Percentiles rank a stretch among this genome's conserved stretches.
These are phyloP conservation scores for Cotesia chilonis DNA, from an alignment of 1,140 invertebrate species.

Conservation along the genomic window DNA sequence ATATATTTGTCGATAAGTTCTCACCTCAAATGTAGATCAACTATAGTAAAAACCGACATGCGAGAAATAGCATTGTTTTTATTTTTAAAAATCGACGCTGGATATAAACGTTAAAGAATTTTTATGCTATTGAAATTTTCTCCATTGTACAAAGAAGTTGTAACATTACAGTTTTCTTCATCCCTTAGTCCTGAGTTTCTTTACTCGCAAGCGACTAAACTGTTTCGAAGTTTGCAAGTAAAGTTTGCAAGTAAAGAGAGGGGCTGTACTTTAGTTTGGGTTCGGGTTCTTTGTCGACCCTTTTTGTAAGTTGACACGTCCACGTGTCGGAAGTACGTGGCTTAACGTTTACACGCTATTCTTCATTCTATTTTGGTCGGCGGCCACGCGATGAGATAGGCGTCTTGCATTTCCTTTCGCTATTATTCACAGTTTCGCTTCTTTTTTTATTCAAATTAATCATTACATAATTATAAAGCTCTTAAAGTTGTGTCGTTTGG, in stretches of 20 bases:
- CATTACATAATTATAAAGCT: neutral
- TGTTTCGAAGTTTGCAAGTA: neutral
- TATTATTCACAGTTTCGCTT: neutral
- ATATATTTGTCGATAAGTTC: constrained; percentile 11
- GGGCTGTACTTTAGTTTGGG: constrained; percentile 4
- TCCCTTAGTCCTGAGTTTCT: neutral
- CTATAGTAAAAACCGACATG: constrained; percentile 11
- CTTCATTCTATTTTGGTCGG: constrained; percentile 9
- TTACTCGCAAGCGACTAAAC: neutral
- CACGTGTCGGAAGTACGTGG: constrained; percentile 29
- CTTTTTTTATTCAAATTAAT: neutral
- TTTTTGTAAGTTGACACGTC: constrained; percentile 29
- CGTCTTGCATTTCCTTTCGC: neutral
- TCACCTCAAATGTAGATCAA: constrained; percentile 9
- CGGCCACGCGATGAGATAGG: constrained; percentile 7
- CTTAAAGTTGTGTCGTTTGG: neutral
- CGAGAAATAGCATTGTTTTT: neutral
- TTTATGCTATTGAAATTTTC: too few species aligned
- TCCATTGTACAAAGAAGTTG: neutral
- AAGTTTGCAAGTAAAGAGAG: constrained; percentile 13
- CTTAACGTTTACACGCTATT: constrained; percentile 32
- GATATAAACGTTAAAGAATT: too few species aligned
- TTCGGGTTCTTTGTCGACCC: constrained; percentile 25
- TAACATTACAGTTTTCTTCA: constrained; percentile 5
- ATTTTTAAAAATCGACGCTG: neutral